Conservation (phyloP, 1,140 invertebrate genomes). For the Aphelinus atriplicis region DNA sequence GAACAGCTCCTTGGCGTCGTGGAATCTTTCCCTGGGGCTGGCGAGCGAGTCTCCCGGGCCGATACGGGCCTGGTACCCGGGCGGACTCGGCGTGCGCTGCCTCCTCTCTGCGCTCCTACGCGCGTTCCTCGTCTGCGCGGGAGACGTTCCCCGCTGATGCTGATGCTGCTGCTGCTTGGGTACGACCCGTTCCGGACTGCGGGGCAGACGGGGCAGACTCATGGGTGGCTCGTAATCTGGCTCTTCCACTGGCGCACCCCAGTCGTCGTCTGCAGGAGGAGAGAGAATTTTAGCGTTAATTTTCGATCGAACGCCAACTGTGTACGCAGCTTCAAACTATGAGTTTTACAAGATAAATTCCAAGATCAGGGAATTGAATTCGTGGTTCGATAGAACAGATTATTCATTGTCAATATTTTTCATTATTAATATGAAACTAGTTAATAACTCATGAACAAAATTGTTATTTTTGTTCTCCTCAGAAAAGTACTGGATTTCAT, state of each 20-base stretch:
- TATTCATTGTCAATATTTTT: too few relatives aligned
- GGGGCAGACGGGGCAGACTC: constrained; percentile 56
- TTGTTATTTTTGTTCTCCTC: too few relatives aligned
- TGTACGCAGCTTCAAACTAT: too few relatives aligned
- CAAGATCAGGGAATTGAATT: too few relatives aligned
- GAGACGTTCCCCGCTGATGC: constrained; percentile 7
- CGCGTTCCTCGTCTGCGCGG: constrained; percentile 41
- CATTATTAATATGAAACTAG: too few relatives aligned
- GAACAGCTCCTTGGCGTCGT: constrained; percentile 86
- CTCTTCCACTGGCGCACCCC: constrained; percentile 58
- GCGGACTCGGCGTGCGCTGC: constrained; percentile 67
- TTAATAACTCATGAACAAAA: too few relatives aligned
- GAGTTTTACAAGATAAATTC: too few relatives aligned
- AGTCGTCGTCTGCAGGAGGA: constrained; percentile 58
- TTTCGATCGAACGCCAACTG: too few relatives aligned
- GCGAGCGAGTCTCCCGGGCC: constrained; percentile 53
- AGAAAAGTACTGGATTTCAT: too few relatives aligned
- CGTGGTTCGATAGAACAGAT: too few relatives aligned
- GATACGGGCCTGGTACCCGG: constrained; percentile 62
- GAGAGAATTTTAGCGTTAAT: too few relatives aligned
- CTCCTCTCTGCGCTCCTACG: constrained; percentile 60
- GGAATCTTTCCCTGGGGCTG: constrained; percentile 78
- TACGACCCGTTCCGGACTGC: constrained; percentile 57
- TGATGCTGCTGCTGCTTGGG: constrained; percentile 61
- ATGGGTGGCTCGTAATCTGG: constrained; percentile 57